A percentile compares a stretch with the other conserved stretches of the same genome.
phyloP scores from a whole-genome alignment of 2,797 vertebrate species.

The Pangasius sanitwongsei region DNA sequence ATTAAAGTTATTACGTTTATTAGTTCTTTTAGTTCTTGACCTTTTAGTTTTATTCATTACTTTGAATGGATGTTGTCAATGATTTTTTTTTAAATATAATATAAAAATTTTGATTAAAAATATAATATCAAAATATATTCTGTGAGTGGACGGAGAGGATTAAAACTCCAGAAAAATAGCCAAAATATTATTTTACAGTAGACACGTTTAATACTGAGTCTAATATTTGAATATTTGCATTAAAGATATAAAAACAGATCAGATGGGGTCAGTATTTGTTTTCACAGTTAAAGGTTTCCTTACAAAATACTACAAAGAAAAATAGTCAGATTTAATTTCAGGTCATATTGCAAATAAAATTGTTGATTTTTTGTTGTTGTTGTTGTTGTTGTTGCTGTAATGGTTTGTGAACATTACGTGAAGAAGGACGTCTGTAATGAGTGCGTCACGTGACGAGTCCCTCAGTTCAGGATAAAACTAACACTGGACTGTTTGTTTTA shows the following conservation, averaged over 20 bases:
- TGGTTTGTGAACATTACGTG: neutral
- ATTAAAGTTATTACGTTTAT: too few relatives aligned
- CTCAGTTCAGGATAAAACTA: too few relatives aligned
- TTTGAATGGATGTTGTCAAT: too few relatives aligned
- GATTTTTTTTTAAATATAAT: too few relatives aligned
- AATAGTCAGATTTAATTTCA: neutral
- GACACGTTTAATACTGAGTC: neutral
- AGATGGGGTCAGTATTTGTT: neutral
- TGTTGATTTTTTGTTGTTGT: neutral
- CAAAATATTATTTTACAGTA: neutral
- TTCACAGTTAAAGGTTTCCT: neutral
- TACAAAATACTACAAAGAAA: neutral
- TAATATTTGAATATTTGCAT: neutral
- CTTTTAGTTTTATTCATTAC: too few relatives aligned
- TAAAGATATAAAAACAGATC: neutral
- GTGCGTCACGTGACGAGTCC: neutral
- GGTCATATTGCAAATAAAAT: neutral
- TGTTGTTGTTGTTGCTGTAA: neutral
- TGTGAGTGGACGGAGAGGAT: neutral
- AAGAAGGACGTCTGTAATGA: neutral
- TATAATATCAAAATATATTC: too few relatives aligned
- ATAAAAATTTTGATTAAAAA: too few relatives aligned
- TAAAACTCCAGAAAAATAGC: neutral
- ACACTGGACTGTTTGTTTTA: too few relatives aligned
- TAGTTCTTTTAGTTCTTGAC: neutral